Base-by-base conservation (phyloP, 2,888 invertebrate genomes). In the Morpho helenor region DNA sequence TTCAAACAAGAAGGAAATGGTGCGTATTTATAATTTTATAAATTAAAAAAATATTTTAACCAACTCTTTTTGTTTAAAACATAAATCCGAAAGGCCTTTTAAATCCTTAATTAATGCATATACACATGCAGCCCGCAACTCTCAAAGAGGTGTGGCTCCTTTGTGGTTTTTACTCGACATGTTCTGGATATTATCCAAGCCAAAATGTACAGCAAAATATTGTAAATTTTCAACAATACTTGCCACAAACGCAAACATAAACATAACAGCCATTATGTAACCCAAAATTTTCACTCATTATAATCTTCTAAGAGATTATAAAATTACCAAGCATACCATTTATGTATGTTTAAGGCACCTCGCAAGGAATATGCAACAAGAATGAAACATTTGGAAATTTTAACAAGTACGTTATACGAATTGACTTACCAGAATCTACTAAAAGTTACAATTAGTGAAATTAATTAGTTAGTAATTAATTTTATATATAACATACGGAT, bases 51-150 rank as follows among this genome's bases (percentile, higher is more conserved):
- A 31, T 8, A 9, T 48, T 31, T 39, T 40, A 49, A 40, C 39
- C 40, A 23, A 49, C 39, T 51, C 9, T 23, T 51, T 51, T 46
- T 16, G 42, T 50, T 50, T n/a, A 42, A 43, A 22, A 42, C 43
- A 23, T 51, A 42, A 52, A 42, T 31, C 44, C 23, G 40, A 54
- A 43, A 61, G 43, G 41, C 53, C 8, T 45, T 56, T 49, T 60
- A 50, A 42, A 60, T 53, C 56, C 51, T 60, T 56, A 59, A 57
- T 59, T 52, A 57, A 47, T 59, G 61, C 55, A 63, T 61, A 59
- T 61, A 61, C 59, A 61, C 57, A 57, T 60, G 54, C 44, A 60
- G 45, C 57, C 59, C 49, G 59, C 56, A 57, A 41, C 52, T 54
- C 54, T 55, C 59, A 55, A 57, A 61, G 61, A 61, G 50, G 51